Evolutionary conservation across 1,140 invertebrate genomes (phyloP).

Genomic region (Drosophila orena): DNA sequence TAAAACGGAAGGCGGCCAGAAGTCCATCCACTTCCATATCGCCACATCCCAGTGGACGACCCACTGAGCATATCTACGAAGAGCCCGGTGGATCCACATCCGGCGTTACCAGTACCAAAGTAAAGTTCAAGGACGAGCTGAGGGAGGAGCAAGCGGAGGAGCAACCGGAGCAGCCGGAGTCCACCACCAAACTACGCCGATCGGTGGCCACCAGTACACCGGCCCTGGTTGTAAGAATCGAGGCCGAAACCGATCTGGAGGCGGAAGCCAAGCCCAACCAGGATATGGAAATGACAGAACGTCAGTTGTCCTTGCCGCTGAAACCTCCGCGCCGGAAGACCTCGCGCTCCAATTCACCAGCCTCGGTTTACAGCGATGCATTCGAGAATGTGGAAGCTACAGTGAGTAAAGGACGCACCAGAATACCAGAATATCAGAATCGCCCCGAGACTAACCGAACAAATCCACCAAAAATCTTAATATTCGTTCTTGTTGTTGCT

Average conservation of each 20-base stretch:
- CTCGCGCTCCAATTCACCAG: conserved; percentile 79
- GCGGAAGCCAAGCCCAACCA: neutral
- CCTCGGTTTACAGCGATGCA: conserved; percentile 38
- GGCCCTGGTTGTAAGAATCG: conserved; percentile 67
- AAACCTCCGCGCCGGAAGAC: conserved; percentile 75
- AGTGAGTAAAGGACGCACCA: conserved; percentile 63
- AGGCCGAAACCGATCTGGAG: conserved; percentile 31
- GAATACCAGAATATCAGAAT: neutral
- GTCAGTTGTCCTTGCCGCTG: conserved; percentile 59
- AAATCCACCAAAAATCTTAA: conserved; percentile 3
- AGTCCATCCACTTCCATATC: conserved; percentile 38
- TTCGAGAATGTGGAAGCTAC: conserved; percentile 43
- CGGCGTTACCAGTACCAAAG: conserved; percentile 23
- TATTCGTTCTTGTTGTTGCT: conserved; percentile 36
- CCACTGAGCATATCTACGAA: conserved; percentile 70
- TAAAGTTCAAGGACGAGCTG: conserved; percentile 62
- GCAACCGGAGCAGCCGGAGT: conserved; percentile 15
- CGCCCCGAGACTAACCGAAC: conserved; percentile 36
- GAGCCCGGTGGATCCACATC: conserved; percentile 47
- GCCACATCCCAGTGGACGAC: conserved; percentile 21
- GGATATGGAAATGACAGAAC: conserved; percentile 51
- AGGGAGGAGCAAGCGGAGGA: conserved; percentile 20
- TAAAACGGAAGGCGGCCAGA: conserved; percentile 61
- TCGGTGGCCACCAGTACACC: conserved; percentile 80
- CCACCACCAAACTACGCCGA: conserved; percentile 35